Evolutionary conservation across 2,797 vertebrate species (phyloP).

Genomic region (Oreonectes daqikongensis): DNA sequence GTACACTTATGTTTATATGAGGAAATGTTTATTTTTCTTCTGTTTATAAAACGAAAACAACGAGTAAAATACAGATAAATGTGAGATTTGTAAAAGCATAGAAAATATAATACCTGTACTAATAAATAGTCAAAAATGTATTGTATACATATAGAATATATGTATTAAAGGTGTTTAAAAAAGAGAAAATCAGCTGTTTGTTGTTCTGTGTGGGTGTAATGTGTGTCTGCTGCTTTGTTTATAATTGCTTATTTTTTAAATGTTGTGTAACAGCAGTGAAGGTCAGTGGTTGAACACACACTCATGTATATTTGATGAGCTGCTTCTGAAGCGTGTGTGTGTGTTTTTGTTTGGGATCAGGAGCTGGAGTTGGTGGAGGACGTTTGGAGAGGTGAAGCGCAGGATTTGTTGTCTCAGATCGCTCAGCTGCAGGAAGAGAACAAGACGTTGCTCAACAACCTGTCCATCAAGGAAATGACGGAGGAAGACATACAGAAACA

Average conservation of each 20-base stretch:
- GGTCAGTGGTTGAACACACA: conserved; percentile 25
- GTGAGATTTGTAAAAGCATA: too few relatives aligned
- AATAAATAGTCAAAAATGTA: too few relatives aligned
- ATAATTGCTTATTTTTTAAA: conserved; percentile 19
- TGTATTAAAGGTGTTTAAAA: too few relatives aligned
- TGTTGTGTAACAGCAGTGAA: background rate
- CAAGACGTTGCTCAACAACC: conserved; percentile 88
- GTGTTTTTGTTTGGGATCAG: conserved; percentile 68
- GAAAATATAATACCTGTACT: too few relatives aligned
- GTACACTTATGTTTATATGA: too few relatives aligned
- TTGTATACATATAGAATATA: too few relatives aligned
- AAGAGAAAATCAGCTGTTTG: background rate
- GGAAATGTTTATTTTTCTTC: too few relatives aligned
- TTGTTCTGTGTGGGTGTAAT: conserved; percentile 12
- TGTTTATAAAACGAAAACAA: too few relatives aligned
- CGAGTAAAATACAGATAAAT: too few relatives aligned
- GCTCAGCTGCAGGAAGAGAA: conserved; percentile 97
- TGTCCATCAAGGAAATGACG: conserved; percentile 88
- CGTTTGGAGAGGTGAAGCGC: conserved; percentile 95
- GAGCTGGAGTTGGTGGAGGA: conserved; percentile 97
- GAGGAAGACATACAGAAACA: conserved; percentile 96
- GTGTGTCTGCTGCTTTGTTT: conserved; percentile 9
- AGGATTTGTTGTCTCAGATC: conserved; percentile 94
- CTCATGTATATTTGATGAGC: conserved; percentile 23
- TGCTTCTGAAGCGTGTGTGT: conserved; percentile 25